These are phyloP conservation scores for Scarus forsteni DNA, from an alignment of 2,797 vertebrate species.

Conservation along the genomic window DNA sequence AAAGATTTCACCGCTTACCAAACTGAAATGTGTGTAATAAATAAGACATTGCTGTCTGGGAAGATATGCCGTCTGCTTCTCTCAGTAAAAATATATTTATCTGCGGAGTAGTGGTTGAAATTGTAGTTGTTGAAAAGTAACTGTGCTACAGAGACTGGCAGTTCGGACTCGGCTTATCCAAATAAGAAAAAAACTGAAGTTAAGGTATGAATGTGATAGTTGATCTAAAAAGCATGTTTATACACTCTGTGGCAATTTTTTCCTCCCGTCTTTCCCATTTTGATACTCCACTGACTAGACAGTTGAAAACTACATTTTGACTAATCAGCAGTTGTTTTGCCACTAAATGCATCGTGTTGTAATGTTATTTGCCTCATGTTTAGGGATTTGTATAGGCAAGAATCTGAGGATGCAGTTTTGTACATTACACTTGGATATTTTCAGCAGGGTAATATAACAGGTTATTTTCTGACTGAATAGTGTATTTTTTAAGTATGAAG, in stretches of 20 bases:
- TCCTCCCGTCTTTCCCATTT: background rate
- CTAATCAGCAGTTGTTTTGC: no score
- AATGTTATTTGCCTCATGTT: no score
- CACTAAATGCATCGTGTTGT: no score
- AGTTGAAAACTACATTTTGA: background rate
- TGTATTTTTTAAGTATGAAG: no score
- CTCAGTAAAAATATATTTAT: conserved; percentile 22
- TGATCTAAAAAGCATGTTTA: conserved; percentile 10
- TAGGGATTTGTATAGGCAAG: no score
- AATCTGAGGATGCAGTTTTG: no score
- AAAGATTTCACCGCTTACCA: conserved; percentile 28
- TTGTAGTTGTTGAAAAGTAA: conserved; percentile 4
- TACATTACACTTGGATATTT: no score
- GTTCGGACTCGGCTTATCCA: conserved; percentile 8
- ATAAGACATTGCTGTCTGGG: conserved; percentile 43
- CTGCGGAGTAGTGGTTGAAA: conserved; percentile 1
- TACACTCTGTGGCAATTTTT: background rate
- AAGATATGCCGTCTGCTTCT: conserved; percentile 30
- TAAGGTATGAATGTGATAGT: conserved; percentile 13
- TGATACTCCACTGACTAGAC: background rate
- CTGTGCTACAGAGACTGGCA: conserved; percentile 8
- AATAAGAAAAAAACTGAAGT: background rate
- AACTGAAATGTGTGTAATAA: conserved; percentile 50
- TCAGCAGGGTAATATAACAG: no score
- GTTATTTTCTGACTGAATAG: no score